Evolutionary conservation across 2,113 vertebrate genomes (phyloP), one percentile per base, ranked within the genome.

Genomic region (Vulpes ferrilata): DNA sequence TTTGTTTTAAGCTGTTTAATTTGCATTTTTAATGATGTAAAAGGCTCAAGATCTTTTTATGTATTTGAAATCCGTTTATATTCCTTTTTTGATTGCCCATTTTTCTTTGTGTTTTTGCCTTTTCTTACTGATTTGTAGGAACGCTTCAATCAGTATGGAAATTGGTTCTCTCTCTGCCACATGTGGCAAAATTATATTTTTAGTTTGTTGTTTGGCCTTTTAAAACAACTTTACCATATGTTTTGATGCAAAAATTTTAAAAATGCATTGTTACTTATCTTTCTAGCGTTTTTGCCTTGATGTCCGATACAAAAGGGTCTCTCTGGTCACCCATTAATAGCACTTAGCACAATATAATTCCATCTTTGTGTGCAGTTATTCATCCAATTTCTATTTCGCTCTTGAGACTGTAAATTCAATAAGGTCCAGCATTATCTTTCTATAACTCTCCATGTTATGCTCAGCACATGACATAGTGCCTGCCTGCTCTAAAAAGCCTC

Each of bases 41-140:
- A 73, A 88, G 7, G 1, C 38, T 78, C 32, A 78, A 87, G n/a
- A 62, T 78, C 3, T 89, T 81, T 86, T 60, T n/a, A 88, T 80
- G 17, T 76, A 60, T 22, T 79, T 84, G 7, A 97, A 96, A 92
- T 67, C 35, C 3, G 80, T 67, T 73, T 92, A 12, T 38, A 25
- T 87, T 65, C 51, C 35, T 83, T 30, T 85, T 93, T 76, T 62
- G 7, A 25, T 89, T 76, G n/a, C 27, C 19, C 16, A 60, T 22
- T 89, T 94, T 96, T 85, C 59, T 79, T 65, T 55, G 35, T 74
- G n/a, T 38, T 91, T 81, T 95, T 64, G 13, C 2, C 27, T 83
- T 95, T 62, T 79, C 10, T 76, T 76, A 64, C 32, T 73, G 55
- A 71, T 88, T 93, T 84, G 38, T 87, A 73, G 43, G 57, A 74